A percentile compares a stretch with the other conserved stretches of the same genome.
These are phyloP conservation scores for Nephrotoma flavescens DNA, from an alignment of 2,888 invertebrate species.

Conservation along the genomic window DNA sequence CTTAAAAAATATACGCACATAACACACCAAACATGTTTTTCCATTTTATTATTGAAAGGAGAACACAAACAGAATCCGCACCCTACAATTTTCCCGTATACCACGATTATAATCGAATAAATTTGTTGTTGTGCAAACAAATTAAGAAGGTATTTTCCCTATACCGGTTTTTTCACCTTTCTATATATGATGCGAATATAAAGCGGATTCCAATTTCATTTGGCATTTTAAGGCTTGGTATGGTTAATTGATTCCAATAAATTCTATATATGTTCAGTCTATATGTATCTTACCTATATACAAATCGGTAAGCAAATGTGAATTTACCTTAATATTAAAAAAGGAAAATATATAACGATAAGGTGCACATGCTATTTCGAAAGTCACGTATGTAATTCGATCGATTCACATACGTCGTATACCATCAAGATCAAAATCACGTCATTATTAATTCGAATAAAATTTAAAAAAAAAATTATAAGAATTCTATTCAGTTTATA, in stretches of 20 bases:
- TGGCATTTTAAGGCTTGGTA: background rate
- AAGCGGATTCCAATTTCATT: background rate
- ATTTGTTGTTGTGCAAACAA: background rate
- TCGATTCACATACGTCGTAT: background rate
- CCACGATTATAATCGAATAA: background rate
- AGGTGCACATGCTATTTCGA: background rate
- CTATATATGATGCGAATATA: background rate
- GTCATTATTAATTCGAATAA: background rate
- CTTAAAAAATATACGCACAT: background rate
- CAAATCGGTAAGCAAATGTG: no score
- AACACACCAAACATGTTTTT: background rate
- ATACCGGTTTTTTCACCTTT: background rate
- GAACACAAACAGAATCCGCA: background rate
- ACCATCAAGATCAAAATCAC: background rate
- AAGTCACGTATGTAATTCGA: background rate
- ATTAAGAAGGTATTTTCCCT: background rate
- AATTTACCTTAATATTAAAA: no score
- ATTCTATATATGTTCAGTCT: background rate
- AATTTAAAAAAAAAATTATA: background rate
- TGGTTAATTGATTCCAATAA: background rate
- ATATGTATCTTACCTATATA: no score
- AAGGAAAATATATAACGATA: background rate
- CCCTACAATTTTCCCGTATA: background rate
- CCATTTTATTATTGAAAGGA: background rate
- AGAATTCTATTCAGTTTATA: background rate